Conservation (phyloP, 2,113 vertebrate species). For the Brienomyrus longianalis region DNA sequence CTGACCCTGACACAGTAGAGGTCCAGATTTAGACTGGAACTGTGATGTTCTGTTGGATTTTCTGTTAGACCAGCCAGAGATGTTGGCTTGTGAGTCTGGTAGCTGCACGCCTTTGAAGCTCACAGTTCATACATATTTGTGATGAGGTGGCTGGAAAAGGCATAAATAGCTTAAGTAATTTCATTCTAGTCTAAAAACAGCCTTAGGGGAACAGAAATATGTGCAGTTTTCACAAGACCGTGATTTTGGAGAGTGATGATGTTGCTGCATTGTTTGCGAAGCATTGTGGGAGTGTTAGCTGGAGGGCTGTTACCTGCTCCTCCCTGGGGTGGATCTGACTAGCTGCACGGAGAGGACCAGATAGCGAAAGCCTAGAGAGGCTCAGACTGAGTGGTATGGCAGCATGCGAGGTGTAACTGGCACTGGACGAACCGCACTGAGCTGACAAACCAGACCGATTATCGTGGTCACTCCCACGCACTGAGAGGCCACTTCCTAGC, state of each 20-base stretch:
- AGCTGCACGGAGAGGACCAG: background rate
- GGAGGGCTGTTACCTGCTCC: background rate
- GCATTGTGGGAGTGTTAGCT: background rate
- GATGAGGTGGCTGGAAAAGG: background rate
- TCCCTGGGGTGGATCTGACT: background rate
- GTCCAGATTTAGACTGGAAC: background rate
- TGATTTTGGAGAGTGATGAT: background rate
- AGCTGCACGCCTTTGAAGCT: background rate
- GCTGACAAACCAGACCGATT: background rate
- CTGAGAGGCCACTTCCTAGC: background rate
- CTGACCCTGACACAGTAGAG: background rate
- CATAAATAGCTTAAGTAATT: background rate
- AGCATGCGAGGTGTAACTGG: background rate
- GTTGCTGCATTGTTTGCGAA: background rate
- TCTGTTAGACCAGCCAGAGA: background rate
- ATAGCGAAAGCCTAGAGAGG: background rate
- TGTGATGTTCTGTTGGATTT: background rate
- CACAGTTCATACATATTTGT: background rate
- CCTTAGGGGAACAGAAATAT: background rate
- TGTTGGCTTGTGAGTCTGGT: background rate
- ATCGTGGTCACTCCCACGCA: background rate
- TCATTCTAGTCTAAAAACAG: background rate
- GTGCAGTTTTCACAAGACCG: background rate
- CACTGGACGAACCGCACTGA: background rate
- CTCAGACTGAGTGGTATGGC: background rate